Percentiles rank a stretch among this genome's conserved stretches.
Evolutionary conservation across 2,888 invertebrate species (phyloP).

Genomic region (Beris chalybata): DNA sequence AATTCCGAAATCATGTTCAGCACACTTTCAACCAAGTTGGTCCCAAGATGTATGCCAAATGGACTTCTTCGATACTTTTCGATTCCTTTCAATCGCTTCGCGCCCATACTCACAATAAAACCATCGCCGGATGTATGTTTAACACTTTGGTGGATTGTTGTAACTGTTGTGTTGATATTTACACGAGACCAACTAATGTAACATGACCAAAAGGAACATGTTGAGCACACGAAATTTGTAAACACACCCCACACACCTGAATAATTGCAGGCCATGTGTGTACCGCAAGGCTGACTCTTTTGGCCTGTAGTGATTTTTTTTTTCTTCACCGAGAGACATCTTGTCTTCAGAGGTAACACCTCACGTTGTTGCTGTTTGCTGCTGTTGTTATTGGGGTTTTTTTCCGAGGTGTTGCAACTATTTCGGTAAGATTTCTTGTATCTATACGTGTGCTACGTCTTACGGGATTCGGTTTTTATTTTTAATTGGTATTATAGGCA

Average conservation of each 20-base stretch:
- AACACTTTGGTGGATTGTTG: constrained; percentile 35
- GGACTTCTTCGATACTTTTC: constrained; percentile 26
- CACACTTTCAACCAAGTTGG: background rate
- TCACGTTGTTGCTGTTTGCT: too few species aligned
- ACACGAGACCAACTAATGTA: constrained; percentile 36
- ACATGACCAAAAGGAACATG: constrained; percentile 37
- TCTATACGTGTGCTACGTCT: too few species aligned
- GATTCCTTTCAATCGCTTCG: constrained; percentile 5
- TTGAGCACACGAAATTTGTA: constrained; percentile 30
- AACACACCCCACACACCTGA: constrained; percentile 22
- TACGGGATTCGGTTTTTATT: too few species aligned
- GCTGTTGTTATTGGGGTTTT: too few species aligned
- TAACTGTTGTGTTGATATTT: constrained; percentile 34
- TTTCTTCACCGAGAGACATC: too few species aligned
- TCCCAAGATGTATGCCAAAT: constrained; percentile 21
- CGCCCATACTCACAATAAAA: background rate
- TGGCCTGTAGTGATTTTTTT: too few species aligned
- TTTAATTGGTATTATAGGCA: too few species aligned
- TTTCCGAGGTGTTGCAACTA: too few species aligned
- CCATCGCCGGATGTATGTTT: constrained; percentile 33
- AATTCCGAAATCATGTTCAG: constrained; percentile 27
- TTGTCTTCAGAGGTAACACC: too few species aligned
- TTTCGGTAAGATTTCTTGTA: too few species aligned
- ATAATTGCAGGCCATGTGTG: too few species aligned
- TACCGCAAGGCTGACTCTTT: too few species aligned